phyloP scores from a whole-genome alignment of 2,797 vertebrate species.

The Enteromius viviparus region DNA sequence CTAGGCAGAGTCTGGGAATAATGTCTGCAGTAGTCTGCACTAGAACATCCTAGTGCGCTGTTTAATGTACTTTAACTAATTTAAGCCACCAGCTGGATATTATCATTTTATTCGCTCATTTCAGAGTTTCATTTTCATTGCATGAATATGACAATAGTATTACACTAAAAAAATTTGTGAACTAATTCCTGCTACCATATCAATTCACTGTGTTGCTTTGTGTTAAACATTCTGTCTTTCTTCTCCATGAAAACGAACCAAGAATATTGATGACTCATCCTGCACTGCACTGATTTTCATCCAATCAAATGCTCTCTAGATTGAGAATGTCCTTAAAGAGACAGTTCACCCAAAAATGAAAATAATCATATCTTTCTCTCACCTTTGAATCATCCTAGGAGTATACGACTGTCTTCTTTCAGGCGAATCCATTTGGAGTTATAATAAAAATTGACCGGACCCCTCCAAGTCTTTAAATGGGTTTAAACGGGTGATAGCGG shows the following conservation, averaged over 20 bases:
- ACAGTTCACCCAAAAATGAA: too few species aligned
- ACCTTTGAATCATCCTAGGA: too few species aligned
- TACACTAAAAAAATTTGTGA: not conserved
- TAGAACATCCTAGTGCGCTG: conserved; percentile 5
- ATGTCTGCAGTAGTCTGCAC: conserved; percentile 12
- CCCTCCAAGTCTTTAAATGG: too few species aligned
- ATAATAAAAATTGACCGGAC: too few species aligned
- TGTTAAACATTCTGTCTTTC: not conserved
- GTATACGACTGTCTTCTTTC: too few species aligned
- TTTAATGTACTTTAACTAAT: conserved; percentile 34
- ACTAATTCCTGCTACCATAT: not conserved
- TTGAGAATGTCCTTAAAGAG: not conserved
- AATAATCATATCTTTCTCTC: too few species aligned
- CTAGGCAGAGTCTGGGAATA: conserved; percentile 35
- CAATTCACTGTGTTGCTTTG: not conserved
- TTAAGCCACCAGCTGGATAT: not conserved
- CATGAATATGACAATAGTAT: not conserved
- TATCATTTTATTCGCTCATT: not conserved
- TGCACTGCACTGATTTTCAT: not conserved
- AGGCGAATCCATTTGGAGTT: too few species aligned
- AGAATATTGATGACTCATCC: not conserved
- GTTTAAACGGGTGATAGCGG: too few species aligned
- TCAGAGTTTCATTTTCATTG: conserved; percentile 4
- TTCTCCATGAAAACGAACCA: not conserved
- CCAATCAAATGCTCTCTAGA: not conserved